These are phyloP conservation scores for Platygyra sinensis DNA, from an alignment of 64 coral and sea anemone genomes.

Conservation along the genomic window DNA sequence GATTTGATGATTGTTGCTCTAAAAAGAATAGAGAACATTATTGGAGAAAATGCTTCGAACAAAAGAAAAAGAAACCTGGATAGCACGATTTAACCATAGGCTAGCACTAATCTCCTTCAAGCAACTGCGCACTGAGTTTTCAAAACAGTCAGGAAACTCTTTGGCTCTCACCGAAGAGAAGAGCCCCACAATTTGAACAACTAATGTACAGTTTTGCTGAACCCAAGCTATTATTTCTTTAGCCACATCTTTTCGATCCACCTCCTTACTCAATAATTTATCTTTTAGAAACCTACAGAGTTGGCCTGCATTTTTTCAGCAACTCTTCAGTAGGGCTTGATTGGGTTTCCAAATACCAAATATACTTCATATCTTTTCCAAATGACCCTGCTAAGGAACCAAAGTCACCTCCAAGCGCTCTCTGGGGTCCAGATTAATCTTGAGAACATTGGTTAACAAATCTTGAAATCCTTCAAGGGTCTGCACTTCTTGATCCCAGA, in stretches of 20 bases:
- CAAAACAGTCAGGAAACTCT: not conserved
- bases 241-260: not conserved
- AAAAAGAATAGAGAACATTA: no score
- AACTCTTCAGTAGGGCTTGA: not conserved
- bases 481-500: not conserved
- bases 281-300: not conserved
- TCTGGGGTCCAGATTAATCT: not conserved
- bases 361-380: not conserved
- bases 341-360: not conserved
- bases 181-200: not conserved
- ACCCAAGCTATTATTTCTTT: not conserved
- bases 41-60: no score
- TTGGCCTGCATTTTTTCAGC: not conserved
- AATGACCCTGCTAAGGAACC: not conserved
- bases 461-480: not conserved
- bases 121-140: not conserved
- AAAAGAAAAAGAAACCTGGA: no score
- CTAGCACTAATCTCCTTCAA: no score
- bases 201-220: not conserved
- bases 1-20: no score
- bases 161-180: not conserved
- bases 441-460: not conserved
- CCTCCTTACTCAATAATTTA: not conserved
- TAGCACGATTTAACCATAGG: no score
- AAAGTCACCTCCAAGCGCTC: not conserved